Percentiles rank a stretch among this genome's conserved stretches.
phyloP scores from a whole-genome alignment of 2,797 vertebrate species.

The Epinephelus coioides region DNA sequence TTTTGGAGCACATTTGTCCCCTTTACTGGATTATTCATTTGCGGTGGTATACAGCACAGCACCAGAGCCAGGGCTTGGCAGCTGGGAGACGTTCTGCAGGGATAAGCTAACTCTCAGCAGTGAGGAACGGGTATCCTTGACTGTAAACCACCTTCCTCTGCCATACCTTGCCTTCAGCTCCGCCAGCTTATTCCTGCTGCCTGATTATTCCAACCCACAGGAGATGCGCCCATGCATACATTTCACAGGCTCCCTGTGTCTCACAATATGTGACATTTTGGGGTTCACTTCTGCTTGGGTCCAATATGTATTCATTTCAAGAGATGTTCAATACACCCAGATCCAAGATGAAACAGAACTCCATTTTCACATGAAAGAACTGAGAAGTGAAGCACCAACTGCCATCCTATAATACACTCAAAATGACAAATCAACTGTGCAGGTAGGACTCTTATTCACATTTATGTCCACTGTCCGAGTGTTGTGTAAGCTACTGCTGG shows the following conservation, averaged over 20 bases:
- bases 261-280: slow-evolving; percentile 66
- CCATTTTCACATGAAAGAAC: slow-evolving; percentile 40
- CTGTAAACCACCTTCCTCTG: slow-evolving; percentile 74
- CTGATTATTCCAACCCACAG: slow-evolving; percentile 76
- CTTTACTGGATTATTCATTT: slow-evolving; percentile 85
- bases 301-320: slow-evolving; percentile 68
- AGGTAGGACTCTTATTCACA: slow-evolving; percentile 42
- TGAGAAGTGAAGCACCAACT: slow-evolving; percentile 23
- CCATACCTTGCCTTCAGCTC: slow-evolving; percentile 72
- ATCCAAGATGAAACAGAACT: slow-evolving; percentile 49
- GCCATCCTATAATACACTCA: slow-evolving; percentile 19
- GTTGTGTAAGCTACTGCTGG: slow-evolving; percentile 37
- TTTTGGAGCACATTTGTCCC: slow-evolving; percentile 78
- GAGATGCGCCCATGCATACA: slow-evolving; percentile 74
- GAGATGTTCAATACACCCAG: slow-evolving; percentile 52
- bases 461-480: slow-evolving; percentile 28
- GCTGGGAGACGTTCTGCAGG: slow-evolving; percentile 80
- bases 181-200: slow-evolving; percentile 71
- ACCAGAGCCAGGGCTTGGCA: slow-evolving; percentile 76
- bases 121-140: slow-evolving; percentile 73
- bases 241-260: slow-evolving; percentile 61
- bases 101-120: slow-evolving; percentile 81
- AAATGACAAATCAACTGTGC: slow-evolving; percentile 47
- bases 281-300: slow-evolving; percentile 64
- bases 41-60: slow-evolving; percentile 67